Percentiles rank a stretch among this genome's conserved stretches.
phyloP scores from a whole-genome alignment of 1,140 invertebrate genomes.

The Nasonia longicornis region DNA sequence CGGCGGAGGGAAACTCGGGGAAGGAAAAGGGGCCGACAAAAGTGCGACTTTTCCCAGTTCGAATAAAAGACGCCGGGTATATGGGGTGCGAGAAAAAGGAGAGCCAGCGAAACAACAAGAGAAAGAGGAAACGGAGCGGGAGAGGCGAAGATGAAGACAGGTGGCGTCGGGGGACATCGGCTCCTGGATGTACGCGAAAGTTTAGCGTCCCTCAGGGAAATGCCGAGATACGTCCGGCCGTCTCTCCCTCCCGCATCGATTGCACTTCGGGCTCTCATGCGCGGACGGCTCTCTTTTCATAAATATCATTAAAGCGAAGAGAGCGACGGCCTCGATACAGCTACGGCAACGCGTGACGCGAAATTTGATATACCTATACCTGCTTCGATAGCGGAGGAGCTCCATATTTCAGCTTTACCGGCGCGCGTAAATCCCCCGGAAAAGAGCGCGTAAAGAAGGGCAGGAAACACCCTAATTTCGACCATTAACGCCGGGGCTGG shows the following conservation, averaged over 20 bases:
- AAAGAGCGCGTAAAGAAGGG: not conserved
- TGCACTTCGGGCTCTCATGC: not conserved
- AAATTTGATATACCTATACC: no score
- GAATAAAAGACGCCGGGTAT: not conserved
- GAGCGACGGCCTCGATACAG: not conserved
- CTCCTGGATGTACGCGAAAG: slow-evolving; percentile 32
- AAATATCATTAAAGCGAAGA: not conserved
- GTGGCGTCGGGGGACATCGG: slow-evolving; percentile 40
- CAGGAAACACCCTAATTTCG: not conserved
- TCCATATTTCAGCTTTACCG: not conserved
- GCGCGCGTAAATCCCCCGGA: not conserved
- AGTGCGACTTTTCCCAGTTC: not conserved
- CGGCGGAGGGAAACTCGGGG: not conserved
- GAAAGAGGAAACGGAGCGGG: not conserved
- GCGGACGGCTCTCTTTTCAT: slow-evolving; percentile 4
- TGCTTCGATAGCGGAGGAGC: no score
- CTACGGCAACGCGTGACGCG: no score
- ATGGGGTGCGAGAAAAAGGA: not conserved
- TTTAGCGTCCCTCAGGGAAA: slow-evolving; percentile 44
- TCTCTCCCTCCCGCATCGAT: slow-evolving; percentile 32
- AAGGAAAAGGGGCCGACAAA: not conserved
- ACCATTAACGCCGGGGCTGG: not conserved
- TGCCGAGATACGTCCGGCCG: slow-evolving; percentile 21
- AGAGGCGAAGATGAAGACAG: slow-evolving; percentile 40
- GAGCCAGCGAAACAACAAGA: not conserved